phyloP scores from a whole-genome alignment of 2,888 invertebrate genomes.

The Sarcophaga subvicina region DNA sequence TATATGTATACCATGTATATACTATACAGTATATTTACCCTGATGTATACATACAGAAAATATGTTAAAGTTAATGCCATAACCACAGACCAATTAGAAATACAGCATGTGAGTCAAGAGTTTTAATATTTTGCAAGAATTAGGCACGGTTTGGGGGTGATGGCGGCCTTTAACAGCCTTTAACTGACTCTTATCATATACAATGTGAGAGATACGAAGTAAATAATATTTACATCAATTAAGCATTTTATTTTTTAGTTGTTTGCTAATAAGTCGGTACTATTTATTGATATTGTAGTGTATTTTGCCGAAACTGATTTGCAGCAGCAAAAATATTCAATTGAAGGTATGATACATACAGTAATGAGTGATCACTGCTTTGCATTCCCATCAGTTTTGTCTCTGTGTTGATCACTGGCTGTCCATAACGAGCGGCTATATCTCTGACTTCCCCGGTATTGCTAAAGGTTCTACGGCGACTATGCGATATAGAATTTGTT shows the following conservation, averaged over 20 bases:
- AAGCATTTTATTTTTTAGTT: constrained; percentile 3
- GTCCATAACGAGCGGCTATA: too few species aligned
- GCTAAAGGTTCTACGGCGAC: too few species aligned
- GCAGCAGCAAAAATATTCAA: background rate
- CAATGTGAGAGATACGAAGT: background rate
- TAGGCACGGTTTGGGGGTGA: background rate
- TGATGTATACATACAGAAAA: constrained; percentile 25
- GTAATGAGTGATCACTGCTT: too few species aligned
- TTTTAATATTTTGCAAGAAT: background rate
- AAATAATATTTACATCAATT: constrained; percentile 32
- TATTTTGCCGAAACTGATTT: background rate
- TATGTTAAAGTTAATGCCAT: constrained; percentile 53
- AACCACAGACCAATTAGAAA: constrained; percentile 62
- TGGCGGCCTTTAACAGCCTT: background rate
- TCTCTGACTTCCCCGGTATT: too few species aligned
- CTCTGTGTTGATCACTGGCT: too few species aligned
- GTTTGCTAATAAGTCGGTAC: too few species aligned
- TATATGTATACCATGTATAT: background rate
- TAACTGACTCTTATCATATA: background rate
- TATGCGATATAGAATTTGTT: too few species aligned
- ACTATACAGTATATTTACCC: background rate
- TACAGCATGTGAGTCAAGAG: constrained; percentile 17
- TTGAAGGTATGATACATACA: background rate
- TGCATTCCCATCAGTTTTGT: too few species aligned
- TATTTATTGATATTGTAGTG: background rate